These are phyloP conservation scores for Melanchra persicariae DNA, from an alignment of 2,888 invertebrate species.

Conservation along the genomic window DNA sequence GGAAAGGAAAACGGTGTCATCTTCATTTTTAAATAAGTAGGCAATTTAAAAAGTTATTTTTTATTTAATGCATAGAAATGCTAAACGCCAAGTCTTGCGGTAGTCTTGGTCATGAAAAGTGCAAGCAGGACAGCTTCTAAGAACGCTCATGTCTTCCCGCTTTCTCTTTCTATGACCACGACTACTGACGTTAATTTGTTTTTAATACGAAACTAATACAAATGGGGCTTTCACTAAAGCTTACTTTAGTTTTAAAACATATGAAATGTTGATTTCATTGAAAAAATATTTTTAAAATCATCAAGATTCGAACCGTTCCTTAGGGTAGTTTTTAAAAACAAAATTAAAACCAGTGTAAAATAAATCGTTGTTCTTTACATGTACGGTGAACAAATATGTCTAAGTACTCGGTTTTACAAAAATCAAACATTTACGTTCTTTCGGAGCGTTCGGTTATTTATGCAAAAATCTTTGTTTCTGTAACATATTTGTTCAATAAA, in stretches of 20 bases:
- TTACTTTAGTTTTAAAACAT: slow-evolving; percentile 17
- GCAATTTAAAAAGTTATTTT: not conserved
- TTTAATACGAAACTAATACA: not conserved
- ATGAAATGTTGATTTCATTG: not conserved
- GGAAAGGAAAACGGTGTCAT: not conserved
- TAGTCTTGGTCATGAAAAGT: not conserved
- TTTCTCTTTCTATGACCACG: not conserved
- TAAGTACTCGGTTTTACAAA: not conserved
- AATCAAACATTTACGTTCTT: not conserved
- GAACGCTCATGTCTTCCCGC: slow-evolving; percentile 6
- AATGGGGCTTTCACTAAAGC: slow-evolving; percentile 25
- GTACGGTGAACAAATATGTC: not conserved
- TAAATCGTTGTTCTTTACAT: not conserved
- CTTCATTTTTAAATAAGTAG: not conserved
- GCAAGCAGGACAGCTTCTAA: not conserved
- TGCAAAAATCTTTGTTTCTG: not conserved
- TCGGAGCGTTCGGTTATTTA: not conserved
- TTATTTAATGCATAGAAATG: slow-evolving; percentile 14
- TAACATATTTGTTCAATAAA: not conserved
- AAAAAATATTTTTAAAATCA: not conserved
- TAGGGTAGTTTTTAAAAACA: slow-evolving; percentile 20
- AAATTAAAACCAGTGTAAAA: slow-evolving; percentile 26
- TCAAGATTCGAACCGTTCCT: slow-evolving; percentile 22
- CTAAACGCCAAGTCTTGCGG: too few species aligned
- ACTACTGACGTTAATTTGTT: not conserved